phyloP scores from a whole-genome alignment of 2,797 vertebrate genomes.

The Helostoma temminkii region DNA sequence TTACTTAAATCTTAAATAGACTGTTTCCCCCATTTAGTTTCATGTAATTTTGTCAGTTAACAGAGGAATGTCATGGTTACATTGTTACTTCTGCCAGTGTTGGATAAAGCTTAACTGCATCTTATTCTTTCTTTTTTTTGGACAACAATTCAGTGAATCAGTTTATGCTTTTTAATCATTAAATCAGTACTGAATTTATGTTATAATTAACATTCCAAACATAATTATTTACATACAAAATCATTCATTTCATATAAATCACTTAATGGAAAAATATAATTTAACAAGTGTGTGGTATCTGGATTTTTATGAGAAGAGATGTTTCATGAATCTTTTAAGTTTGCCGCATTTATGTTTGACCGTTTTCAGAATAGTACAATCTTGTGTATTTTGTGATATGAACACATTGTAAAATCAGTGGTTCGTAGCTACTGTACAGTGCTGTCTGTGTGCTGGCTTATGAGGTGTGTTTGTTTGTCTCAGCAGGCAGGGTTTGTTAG shows the following conservation, averaged over 20 bases:
- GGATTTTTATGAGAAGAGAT: not conserved
- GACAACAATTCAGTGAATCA: no score
- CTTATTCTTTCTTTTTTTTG: not conserved
- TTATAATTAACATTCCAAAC: not conserved
- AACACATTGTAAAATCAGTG: slow-evolving; percentile 5
- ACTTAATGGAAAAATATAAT: not conserved
- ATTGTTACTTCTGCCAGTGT: not conserved
- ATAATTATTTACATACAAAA: not conserved
- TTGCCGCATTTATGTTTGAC: not conserved
- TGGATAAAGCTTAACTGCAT: not conserved
- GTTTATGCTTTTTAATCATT: no score
- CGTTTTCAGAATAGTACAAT: no score
- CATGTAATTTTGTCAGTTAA: not conserved
- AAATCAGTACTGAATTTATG: no score
- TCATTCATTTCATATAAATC: no score
- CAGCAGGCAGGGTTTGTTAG: slow-evolving; percentile 76
- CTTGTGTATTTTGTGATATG: no score
- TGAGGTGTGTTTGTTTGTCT: slow-evolving; percentile 68
- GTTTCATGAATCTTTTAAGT: not conserved
- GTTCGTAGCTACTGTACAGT: slow-evolving; percentile 2
- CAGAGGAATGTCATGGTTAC: not conserved
- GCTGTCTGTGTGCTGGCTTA: slow-evolving; percentile 26
- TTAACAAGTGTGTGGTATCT: not conserved
- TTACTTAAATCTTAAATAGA: not conserved
- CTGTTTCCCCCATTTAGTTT: not conserved